Evolutionary conservation across 2,888 invertebrate species (phyloP).

Genomic region (Drosophila formosana): DNA sequence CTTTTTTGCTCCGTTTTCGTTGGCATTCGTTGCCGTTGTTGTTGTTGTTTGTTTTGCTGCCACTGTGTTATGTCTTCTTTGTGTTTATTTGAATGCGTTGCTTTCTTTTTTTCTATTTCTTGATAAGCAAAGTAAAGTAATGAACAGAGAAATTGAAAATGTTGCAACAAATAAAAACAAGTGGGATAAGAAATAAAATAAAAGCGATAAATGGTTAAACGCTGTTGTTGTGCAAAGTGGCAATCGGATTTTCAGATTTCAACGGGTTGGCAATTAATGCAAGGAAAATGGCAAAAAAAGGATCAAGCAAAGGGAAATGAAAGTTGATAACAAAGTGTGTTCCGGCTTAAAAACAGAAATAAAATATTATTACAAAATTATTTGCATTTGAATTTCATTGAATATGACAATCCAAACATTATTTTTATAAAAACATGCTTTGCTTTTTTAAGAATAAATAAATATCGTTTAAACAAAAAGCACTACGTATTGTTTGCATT

Average conservation of each 20-base stretch:
- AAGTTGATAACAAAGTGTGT: background rate
- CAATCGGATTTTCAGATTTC: conserved; percentile 32
- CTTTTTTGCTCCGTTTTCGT: conserved; percentile 26
- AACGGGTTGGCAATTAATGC: conserved; percentile 33
- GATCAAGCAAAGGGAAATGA: background rate
- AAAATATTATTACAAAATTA: background rate
- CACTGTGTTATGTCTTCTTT: conserved; percentile 47
- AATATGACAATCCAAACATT: background rate
- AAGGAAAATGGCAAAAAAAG: background rate
- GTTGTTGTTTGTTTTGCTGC: conserved; percentile 27
- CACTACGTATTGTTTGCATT: background rate
- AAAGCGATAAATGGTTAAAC: conserved; percentile 37
- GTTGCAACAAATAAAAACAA: conserved; percentile 40
- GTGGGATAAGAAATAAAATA: conserved; percentile 31
- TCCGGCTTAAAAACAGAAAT: background rate
- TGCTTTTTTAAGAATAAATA: background rate
- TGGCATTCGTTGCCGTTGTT: background rate
- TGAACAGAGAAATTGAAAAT: conserved; percentile 68
- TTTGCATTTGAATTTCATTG: conserved; percentile 1
- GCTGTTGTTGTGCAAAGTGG: conserved; percentile 16
- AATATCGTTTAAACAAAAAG: background rate
- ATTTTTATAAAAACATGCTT: background rate
- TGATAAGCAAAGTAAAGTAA: conserved; percentile 78
- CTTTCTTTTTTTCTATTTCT: conserved; percentile 12
- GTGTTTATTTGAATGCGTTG: conserved; percentile 63